Conservation (phyloP, 92 coral and sea anemone species). For the Heteractis magnifica region DNA sequence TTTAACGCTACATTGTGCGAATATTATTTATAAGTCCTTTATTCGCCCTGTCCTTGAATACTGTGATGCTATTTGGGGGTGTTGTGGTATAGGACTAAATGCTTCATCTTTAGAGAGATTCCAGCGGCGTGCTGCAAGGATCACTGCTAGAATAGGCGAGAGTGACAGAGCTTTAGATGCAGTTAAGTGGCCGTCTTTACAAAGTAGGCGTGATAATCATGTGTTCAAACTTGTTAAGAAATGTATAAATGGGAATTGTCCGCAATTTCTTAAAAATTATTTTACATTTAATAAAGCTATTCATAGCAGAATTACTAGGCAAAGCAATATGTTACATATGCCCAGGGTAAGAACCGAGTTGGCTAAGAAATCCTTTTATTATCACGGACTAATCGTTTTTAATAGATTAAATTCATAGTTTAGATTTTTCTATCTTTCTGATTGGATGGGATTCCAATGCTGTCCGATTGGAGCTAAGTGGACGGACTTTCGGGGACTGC, state of each 20-base stretch:
- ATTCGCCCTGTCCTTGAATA: slow-evolving; percentile 39
- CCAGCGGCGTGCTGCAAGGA: slow-evolving; percentile 45
- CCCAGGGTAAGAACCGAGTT: slow-evolving; percentile 52
- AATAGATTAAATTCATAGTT: neutral
- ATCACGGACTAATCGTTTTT: slow-evolving; percentile 23
- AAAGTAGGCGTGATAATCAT: slow-evolving; percentile 31
- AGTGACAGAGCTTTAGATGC: slow-evolving; percentile 33
- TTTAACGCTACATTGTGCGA: slow-evolving; percentile 34
- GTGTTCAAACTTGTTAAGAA: slow-evolving; percentile 30
- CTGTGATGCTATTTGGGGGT: slow-evolving; percentile 47
- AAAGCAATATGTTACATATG: slow-evolving; percentile 47
- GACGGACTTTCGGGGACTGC: too few relatives aligned
- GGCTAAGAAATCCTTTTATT: slow-evolving; percentile 48
- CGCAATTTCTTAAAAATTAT: slow-evolving; percentile 43
- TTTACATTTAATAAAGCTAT: slow-evolving; percentile 30
- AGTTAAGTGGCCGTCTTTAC: slow-evolving; percentile 36
- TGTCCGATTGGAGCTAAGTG: too few relatives aligned
- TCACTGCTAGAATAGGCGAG: slow-evolving; percentile 8
- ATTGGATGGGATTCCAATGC: too few relatives aligned
- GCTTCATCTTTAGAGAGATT: slow-evolving; percentile 19
- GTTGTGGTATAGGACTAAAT: slow-evolving; percentile 30
- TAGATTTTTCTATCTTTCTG: too few relatives aligned
- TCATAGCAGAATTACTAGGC: slow-evolving; percentile 37
- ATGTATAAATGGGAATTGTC: slow-evolving; percentile 34
- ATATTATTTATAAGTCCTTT: slow-evolving; percentile 34